Base-by-base conservation (phyloP, 2,888 invertebrate genomes). In the Boloria selene region DNA sequence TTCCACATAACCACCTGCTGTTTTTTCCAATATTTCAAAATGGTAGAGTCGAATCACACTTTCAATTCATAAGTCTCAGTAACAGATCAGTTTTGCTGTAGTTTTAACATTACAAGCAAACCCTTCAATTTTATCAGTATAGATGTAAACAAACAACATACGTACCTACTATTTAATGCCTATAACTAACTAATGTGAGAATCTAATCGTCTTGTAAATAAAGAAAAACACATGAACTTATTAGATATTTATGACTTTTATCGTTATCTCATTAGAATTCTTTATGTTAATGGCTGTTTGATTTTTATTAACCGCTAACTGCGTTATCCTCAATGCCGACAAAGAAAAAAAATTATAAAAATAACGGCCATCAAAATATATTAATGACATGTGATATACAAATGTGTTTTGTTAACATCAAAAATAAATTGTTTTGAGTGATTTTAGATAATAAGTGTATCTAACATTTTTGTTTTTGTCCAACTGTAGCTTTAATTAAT, bases 301-400 rank as follows among this genome's bases (percentile, higher is more conserved):
- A 70, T 66, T 69, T 74, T 70, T 66, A 64, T 26, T 61, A 54
- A 66, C 71, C 71, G 65, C 68, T 60, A 63, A 58, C 18, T 49
- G 13, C 51, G 52, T 65, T 56, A 62, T 64, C 61, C 58, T 61
- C 22, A 61, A 22, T 10, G 59, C 70, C 71, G 69, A 70, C 73
- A 74, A 74, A 72, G 59, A 49, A 50, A 69, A 53, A 53, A 66
- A 44, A 31, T 49, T 16, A 56, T 22, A 61, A 13, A 51, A 26
- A 58, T 51, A 63, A 61, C 45, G 10, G 18, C 44, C 42, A 45
- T 61, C 64, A 56, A 56, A 56, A 22, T 5, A 2, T 45, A 45
- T 56, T n/a, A 22, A 13, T 26, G 10, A 56, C 44, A 38, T 45
- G 4, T 22, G 44, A 22, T 56, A 0, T 10, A 38, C 31, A 38